Base-by-base conservation (phyloP, 2,888 invertebrate species). In the Nebria brevicollis region DNA sequence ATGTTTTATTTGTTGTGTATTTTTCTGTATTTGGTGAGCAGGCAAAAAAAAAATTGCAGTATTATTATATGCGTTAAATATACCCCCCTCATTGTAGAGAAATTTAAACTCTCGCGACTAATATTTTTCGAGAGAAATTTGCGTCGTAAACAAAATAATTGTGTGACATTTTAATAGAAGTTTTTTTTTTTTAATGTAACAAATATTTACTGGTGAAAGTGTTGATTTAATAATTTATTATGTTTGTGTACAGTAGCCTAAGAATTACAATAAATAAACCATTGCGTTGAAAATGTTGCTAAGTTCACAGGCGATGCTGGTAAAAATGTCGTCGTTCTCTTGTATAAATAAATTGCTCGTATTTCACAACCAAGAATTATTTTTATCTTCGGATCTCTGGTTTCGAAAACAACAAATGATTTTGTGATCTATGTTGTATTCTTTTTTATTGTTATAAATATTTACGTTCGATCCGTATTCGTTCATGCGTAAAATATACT, bases 171-270 rank as follows among this genome's bases (percentile, higher is more conserved):
- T 65, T n/a, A 65, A 65, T 34, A 34, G 34, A 34, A 34, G 34
- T 34, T 34, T 34, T 34, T 34, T 34, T 20, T 20, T 20, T 20
- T 20, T 4, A 34, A 34, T 34, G 34, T 34, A 34, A 20, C 15
- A 66, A 66, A 70, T 70, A 70, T 11, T 70, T 70, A 10, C 20
- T 26, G 70, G 70, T 26, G 70, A 70, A 70, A 70, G 70, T 70
- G 34, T 20, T 11, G 26, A 25, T 70, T 70, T 34, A 11, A 25
- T 70, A 70, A 70, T 70, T 70, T 70, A 70, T 70, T 70, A 20
- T 70, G 70, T 70, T 8, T 70, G 4, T 15, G 25, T 13, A 20
- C 20, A 26, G 70, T 70, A 70, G 34, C 70, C 70, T 70, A 25
- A 11, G 54, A 54, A 54, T 54, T 54, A 11, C 7, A 54, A 54